Conservation (phyloP, 2,797 vertebrate genomes). For the Peromyscus nudipes region DNA sequence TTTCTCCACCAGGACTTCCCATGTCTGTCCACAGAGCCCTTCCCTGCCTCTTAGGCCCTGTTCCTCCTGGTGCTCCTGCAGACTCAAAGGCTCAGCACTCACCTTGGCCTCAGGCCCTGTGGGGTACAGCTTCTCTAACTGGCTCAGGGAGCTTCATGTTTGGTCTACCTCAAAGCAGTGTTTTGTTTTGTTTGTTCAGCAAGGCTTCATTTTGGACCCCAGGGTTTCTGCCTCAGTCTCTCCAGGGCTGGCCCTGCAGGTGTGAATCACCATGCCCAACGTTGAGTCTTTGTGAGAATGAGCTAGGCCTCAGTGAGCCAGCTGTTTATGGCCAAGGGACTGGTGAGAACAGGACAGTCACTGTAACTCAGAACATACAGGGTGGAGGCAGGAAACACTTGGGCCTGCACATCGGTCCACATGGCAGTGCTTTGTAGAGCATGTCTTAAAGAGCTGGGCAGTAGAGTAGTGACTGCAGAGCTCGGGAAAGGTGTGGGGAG, state of each 20-base stretch:
- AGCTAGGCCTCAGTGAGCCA: not conserved
- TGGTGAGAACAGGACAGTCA: not conserved
- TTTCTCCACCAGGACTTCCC: not conserved
- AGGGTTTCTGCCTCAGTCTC: not conserved
- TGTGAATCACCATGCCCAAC: not conserved
- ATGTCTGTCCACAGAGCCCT: rapidly evolving
- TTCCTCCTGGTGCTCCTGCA: not conserved
- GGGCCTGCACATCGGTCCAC: not conserved
- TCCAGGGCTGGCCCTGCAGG: not conserved
- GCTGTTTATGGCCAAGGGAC: not conserved
- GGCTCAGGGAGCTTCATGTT: not conserved
- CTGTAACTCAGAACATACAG: not conserved
- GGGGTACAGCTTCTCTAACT: too few relatives aligned
- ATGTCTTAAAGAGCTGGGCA: not conserved
- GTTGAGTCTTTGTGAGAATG: not conserved
- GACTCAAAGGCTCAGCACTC: not conserved
- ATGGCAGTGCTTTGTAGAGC: not conserved
- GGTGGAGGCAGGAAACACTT: not conserved
- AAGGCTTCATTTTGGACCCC: not conserved
- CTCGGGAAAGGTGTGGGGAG: too few relatives aligned
- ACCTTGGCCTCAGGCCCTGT: not conserved
- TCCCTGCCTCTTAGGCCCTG: not conserved
- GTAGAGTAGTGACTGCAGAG: not conserved
- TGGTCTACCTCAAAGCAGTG: not conserved
- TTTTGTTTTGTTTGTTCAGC: not conserved